Conservation (phyloP, 92 coral and sea anemone species). For the Plumapathes pennacea region DNA sequence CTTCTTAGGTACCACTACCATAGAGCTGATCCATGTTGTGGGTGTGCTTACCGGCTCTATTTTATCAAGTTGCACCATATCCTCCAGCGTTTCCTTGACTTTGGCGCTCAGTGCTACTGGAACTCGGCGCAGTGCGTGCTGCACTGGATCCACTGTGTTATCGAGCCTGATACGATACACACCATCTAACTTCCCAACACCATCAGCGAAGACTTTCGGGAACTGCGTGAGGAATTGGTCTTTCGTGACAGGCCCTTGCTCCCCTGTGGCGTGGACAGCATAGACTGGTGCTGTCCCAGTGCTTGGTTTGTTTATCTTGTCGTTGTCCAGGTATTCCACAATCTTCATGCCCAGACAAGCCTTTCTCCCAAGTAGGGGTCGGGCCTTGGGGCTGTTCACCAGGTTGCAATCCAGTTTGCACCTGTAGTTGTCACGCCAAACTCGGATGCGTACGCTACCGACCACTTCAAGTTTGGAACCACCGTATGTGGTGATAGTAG, state of each 20-base stretch:
- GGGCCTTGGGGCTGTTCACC: constrained; percentile 6
- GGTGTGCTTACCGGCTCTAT: constrained; percentile 37
- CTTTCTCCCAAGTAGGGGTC: constrained; percentile 1
- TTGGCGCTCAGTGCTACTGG: constrained; percentile 26
- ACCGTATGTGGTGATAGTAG: constrained; percentile 7
- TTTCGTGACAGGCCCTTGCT: constrained; percentile 21
- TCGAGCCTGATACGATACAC: constrained; percentile 35
- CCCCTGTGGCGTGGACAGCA: constrained; percentile 1
- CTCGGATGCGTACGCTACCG: constrained; percentile 14
- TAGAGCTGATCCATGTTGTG: constrained; percentile 28
- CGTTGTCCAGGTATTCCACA: constrained; percentile 7
- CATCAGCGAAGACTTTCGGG: constrained; percentile 37
- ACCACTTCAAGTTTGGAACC: constrained; percentile 2
- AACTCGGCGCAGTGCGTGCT: constrained; percentile 38
- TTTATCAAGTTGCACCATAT: constrained; percentile 27
- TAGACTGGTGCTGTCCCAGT: constrained; percentile 22
- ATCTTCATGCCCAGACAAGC: constrained; percentile 16
- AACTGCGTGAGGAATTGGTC: constrained; percentile 44
- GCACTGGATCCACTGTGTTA: constrained; percentile 32
- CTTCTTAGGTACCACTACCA: constrained; percentile 43
- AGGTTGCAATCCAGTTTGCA: constrained; percentile 1
- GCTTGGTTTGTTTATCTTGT: constrained; percentile 11
- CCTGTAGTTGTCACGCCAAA: constrained; percentile 4
- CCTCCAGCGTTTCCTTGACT: constrained; percentile 38
- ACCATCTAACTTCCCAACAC: constrained; percentile 27